These are phyloP conservation scores for Pherbina coryleti DNA, from an alignment of 2,888 invertebrate species.

Conservation along the genomic window DNA sequence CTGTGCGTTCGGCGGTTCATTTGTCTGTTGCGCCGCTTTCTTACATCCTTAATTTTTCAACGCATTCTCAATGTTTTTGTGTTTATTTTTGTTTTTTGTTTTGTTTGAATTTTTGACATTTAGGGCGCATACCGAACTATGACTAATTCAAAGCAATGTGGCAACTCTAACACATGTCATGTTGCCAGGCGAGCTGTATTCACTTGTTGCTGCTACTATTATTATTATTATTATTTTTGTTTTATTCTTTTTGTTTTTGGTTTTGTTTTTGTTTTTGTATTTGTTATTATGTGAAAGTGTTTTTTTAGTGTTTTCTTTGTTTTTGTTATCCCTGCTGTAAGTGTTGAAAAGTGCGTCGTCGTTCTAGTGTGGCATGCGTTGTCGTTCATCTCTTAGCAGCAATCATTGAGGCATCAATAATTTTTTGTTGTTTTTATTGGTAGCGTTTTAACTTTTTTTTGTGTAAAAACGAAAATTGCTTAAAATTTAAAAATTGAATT, in stretches of 20 bases:
- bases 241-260: no score
- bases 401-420: neutral
- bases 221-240: neutral
- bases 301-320: neutral
- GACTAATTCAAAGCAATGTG: neutral
- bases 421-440: no score
- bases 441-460: no score
- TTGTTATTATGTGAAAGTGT: neutral
- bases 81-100: no score
- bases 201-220: constrained; percentile 8
- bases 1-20: no score
- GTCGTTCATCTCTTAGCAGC: constrained; percentile 10
- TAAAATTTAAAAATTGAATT: no score
- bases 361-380: neutral
- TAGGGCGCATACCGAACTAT: neutral
- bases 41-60: no score
- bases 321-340: neutral
- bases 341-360: constrained; percentile 5
- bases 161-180: neutral
- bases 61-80: no score
- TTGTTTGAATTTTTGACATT: neutral
- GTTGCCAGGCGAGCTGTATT: neutral
- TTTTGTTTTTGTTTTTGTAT: neutral
- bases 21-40: no score
- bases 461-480: no score